Percentiles rank a stretch among this genome's conserved stretches.
phyloP scores from a whole-genome alignment of 1,140 invertebrate species.

The Mizuhopecten yessoensis region DNA sequence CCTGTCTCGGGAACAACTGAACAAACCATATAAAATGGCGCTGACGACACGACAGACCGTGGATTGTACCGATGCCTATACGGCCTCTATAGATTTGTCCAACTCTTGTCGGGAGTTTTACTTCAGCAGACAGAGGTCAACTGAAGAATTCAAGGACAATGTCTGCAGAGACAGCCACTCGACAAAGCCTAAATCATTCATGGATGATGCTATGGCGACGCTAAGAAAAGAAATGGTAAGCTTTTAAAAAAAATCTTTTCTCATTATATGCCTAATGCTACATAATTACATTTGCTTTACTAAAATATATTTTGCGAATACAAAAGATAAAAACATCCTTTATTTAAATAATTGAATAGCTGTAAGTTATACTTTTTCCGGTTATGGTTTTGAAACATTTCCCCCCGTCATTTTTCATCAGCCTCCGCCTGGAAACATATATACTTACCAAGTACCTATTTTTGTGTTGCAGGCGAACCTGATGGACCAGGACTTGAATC shows the following conservation, averaged over 20 bases:
- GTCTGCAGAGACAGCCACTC: not conserved
- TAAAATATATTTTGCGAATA: no score
- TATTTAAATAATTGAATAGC: no score
- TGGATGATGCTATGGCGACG: constrained; percentile 4
- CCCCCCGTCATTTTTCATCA: no score
- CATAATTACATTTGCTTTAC: no score
- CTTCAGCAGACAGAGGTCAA: not conserved
- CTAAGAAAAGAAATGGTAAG: constrained; percentile 27
- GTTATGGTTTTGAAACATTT: no score
- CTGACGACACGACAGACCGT: not conserved
- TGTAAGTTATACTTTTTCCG: no score
- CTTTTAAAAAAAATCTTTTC: not conserved
- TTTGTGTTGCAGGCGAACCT: constrained; percentile 44
- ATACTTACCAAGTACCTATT: not conserved
- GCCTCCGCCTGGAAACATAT: no score
- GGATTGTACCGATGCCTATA: not conserved
- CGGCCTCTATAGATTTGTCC: not conserved
- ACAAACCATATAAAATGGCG: constrained; percentile 13
- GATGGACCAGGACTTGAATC: constrained; percentile 38
- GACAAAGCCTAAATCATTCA: constrained; percentile 24
- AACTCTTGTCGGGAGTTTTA: constrained; percentile 20
- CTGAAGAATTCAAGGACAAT: not conserved
- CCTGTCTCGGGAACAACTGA: constrained; percentile 2
- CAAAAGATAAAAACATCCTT: no score
- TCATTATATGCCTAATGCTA: no score